phyloP scores from a whole-genome alignment of 53 echinoderm and acorn worm species.

The Paelopatides confundens region DNA sequence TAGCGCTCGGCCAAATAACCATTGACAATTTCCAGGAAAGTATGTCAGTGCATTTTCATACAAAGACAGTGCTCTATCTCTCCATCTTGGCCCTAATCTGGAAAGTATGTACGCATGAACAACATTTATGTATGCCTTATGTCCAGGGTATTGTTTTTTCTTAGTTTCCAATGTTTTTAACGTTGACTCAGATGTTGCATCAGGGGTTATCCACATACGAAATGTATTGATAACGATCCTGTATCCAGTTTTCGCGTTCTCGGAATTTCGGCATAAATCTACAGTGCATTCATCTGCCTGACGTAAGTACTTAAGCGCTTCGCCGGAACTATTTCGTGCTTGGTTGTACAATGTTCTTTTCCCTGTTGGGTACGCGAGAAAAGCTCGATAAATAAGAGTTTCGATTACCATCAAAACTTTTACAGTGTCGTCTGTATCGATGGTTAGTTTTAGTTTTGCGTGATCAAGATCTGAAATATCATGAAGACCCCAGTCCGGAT shows the following conservation, averaged over 20 bases:
- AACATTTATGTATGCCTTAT: background rate
- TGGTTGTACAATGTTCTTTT: background rate
- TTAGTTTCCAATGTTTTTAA: background rate
- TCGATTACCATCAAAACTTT: conserved; percentile 1
- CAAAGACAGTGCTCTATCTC: background rate
- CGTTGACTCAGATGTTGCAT: background rate
- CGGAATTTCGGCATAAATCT: background rate
- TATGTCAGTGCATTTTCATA: background rate
- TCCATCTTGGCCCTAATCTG: conserved; percentile 4
- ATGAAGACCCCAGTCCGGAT: background rate
- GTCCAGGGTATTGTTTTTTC: background rate
- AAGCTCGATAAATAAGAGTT: conserved; percentile 9
- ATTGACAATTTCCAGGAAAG: background rate
- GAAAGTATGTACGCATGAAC: conserved; percentile 16
- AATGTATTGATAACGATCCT: conserved; percentile 13
- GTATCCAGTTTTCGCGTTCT: background rate
- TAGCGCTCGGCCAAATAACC: conserved; percentile 23
- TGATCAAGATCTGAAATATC: conserved; percentile 11
- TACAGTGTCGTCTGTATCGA: conserved; percentile 26
- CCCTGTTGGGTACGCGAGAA: background rate
- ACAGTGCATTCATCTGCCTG: background rate
- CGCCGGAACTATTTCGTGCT: background rate
- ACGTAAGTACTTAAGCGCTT: background rate
- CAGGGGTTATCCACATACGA: background rate
- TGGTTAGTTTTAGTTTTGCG: background rate